Evolutionary conservation across 2,888 invertebrate genomes (phyloP).

Genomic region (Polydrusus tereticollis): DNA sequence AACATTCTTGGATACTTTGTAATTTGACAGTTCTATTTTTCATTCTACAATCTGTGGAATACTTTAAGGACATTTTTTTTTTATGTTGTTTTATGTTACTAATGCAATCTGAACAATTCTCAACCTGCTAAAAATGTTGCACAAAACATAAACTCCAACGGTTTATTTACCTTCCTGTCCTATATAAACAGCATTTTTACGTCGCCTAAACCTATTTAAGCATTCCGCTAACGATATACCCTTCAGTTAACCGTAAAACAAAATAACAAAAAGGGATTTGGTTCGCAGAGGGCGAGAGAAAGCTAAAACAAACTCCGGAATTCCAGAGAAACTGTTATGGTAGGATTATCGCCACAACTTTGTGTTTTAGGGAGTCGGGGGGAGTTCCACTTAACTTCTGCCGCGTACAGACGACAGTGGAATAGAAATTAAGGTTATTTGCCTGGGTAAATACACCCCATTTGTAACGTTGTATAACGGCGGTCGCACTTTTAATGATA

Average conservation of each 20-base stretch:
- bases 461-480: constrained; percentile 60
- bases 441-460: constrained; percentile 61
- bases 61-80: too few relatives aligned
- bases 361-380: constrained; percentile 49
- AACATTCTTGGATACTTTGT: too few relatives aligned
- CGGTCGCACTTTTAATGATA: constrained; percentile 57
- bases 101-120: too few relatives aligned
- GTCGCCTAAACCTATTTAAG: constrained; percentile 9
- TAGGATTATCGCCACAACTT: constrained; percentile 57
- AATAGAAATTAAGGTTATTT: constrained; percentile 64
- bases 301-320: constrained; percentile 31
- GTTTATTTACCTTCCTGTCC: constrained; percentile 3
- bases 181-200: constrained; percentile 25
- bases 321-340: constrained; percentile 48
- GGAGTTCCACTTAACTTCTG: constrained; percentile 51
- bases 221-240: constrained; percentile 28
- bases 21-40: too few relatives aligned
- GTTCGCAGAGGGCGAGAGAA: constrained; percentile 10
- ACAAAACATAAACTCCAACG: constrained; percentile 8
- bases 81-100: too few relatives aligned
- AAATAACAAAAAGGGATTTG: constrained; percentile 29
- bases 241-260: constrained; percentile 16
- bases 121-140: background rate
- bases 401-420: constrained; percentile 54
- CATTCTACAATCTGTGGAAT: too few relatives aligned